Percentiles rank a stretch among this genome's conserved stretches.
phyloP scores from a whole-genome alignment of 2,888 invertebrate genomes.

The Galerucella nymphaeae region DNA sequence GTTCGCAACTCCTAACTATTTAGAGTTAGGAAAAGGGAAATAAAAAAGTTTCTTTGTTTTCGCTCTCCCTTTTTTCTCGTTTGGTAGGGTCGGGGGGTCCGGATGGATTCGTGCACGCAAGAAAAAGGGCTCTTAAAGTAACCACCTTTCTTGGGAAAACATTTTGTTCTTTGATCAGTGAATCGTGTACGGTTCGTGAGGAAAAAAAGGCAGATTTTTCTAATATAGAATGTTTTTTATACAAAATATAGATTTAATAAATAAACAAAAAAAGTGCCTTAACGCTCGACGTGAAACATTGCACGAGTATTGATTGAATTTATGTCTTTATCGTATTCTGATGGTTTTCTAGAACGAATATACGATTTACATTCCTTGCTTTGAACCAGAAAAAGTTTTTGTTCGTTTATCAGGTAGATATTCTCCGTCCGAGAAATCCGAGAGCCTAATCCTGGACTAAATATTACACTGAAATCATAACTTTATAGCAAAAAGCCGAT shows the following conservation, averaged over 20 bases:
- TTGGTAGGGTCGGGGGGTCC: conserved; percentile 27
- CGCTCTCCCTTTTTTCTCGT: conserved; percentile 23
- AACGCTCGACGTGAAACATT: not conserved
- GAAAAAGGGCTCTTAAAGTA: conserved; percentile 21
- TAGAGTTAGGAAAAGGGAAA: conserved; percentile 37
- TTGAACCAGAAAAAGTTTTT: too few species aligned
- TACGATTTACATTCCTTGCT: conserved; percentile 11
- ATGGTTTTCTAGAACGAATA: not conserved
- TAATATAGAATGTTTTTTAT: conserved; percentile 20
- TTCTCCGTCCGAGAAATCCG: too few species aligned
- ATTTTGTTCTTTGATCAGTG: conserved; percentile 28
- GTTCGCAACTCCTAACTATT: conserved; percentile 41
- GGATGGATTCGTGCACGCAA: conserved; percentile 32
- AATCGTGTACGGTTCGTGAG: conserved; percentile 13
- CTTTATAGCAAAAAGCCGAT: too few species aligned
- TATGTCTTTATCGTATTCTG: not conserved
- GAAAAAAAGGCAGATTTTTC: conserved; percentile 22
- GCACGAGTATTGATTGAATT: not conserved
- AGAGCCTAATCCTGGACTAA: too few species aligned
- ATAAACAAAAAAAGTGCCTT: not conserved
- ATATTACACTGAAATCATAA: too few species aligned
- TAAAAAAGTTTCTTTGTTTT: conserved; percentile 51
- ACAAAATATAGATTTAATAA: conserved; percentile 11
- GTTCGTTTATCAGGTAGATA: too few species aligned
- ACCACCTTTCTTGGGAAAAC: conserved; percentile 20